Percentiles rank a stretch among this genome's conserved stretches.
These are phyloP conservation scores for Diglossa cyanea DNA, from an alignment of 2,797 vertebrate genomes.

Conservation along the genomic window DNA sequence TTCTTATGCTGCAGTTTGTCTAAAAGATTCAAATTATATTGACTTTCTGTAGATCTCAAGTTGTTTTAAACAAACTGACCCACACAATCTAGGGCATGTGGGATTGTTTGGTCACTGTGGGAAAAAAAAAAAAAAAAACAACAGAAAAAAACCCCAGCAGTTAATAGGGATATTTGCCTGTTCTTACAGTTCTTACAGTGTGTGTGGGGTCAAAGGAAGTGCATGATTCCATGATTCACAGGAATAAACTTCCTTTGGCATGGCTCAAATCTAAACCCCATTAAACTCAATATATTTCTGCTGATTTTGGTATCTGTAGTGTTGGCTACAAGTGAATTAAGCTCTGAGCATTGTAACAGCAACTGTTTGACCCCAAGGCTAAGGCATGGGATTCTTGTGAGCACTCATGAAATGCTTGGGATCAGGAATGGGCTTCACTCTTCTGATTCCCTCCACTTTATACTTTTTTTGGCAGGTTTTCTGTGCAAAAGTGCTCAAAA, in stretches of 20 bases:
- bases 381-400: neutral
- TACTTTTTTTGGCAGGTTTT: neutral
- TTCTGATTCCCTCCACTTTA: neutral
- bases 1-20: neutral
- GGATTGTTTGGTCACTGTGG: neutral
- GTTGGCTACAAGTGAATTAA: neutral
- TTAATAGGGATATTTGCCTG: neutral
- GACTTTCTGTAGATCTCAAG: neutral
- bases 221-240: neutral
- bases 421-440: neutral
- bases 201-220: neutral
- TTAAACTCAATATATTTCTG: neutral
- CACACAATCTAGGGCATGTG: neutral
- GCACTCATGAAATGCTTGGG: rapidly evolving
- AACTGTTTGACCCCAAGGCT: neutral
- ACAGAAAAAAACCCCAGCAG: neutral
- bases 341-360: neutral
- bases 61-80: neutral
- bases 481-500: neutral
- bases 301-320: neutral
- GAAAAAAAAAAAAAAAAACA: neutral
- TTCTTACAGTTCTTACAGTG: neutral
- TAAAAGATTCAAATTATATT: neutral
- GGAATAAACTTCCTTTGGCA: neutral
- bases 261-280: neutral